These are phyloP conservation scores for Ophraella communa DNA, from an alignment of 2,888 invertebrate genomes.

Conservation along the genomic window DNA sequence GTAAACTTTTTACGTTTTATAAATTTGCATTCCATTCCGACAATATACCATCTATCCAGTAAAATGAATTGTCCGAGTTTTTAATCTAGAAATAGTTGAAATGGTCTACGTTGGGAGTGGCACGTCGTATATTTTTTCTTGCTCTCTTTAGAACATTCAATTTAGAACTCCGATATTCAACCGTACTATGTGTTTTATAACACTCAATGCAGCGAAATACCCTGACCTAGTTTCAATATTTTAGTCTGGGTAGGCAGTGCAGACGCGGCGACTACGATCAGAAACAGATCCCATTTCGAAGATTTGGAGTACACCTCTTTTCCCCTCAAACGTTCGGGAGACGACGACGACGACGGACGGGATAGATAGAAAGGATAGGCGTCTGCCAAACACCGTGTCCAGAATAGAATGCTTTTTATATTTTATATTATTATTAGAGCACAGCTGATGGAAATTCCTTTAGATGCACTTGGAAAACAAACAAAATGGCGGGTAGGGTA, in stretches of 20 bases:
- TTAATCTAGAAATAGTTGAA: not conserved
- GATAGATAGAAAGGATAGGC: not conserved
- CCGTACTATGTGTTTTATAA: constrained; percentile 12
- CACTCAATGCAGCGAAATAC: constrained; percentile 12
- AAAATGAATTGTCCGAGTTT: not conserved
- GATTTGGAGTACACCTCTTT: not conserved
- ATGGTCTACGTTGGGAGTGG: not conserved
- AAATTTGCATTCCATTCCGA: no score
- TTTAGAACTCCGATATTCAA: not conserved
- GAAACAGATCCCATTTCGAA: constrained; percentile 10
- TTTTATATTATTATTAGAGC: constrained; percentile 1
- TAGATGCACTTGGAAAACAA: not conserved
- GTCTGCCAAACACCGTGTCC: not conserved
- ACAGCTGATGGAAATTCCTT: constrained; percentile 3
- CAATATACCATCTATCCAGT: no score
- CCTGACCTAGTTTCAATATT: constrained; percentile 23
- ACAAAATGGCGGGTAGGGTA: not conserved
- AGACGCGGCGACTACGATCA: constrained; percentile 10
- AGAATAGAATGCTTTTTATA: not conserved
- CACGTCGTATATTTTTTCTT: not conserved
- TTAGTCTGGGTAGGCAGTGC: constrained; percentile 14
- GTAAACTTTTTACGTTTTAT: no score
- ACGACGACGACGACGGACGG: no score
- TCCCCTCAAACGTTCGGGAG: not conserved
- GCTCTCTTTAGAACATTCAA: constrained; percentile 4